phyloP scores from a whole-genome alignment of 2,113 vertebrate species.

The Apteryx owenii region DNA sequence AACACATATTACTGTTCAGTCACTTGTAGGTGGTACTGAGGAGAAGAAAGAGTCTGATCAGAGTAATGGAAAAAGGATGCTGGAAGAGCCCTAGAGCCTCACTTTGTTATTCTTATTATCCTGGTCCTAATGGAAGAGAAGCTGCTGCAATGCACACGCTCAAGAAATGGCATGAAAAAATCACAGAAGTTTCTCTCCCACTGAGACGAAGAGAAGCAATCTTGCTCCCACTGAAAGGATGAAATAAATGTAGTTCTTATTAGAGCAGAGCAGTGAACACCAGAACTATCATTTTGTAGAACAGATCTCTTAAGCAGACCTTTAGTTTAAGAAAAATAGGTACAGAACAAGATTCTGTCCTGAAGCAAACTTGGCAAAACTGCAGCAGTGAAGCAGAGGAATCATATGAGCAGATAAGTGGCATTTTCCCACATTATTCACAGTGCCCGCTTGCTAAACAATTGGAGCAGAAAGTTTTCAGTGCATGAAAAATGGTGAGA shows the following conservation, averaged over 20 bases:
- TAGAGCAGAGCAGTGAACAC: slow-evolving; percentile 19
- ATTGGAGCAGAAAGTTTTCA: slow-evolving; percentile 46
- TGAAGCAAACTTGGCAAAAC: slow-evolving; percentile 9
- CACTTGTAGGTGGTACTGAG: neutral
- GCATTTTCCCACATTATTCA: slow-evolving; percentile 50
- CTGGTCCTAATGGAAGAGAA: neutral
- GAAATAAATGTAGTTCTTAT: slow-evolving; percentile 34
- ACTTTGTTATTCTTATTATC: neutral
- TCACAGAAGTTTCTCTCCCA: slow-evolving; percentile 3
- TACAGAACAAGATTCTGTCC: slow-evolving; percentile 25
- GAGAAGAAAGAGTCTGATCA: neutral
- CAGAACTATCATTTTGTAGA: slow-evolving; percentile 5
- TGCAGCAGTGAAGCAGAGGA: neutral
- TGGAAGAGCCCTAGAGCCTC: neutral
- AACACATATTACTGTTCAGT: neutral
- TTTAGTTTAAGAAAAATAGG: slow-evolving; percentile 53
- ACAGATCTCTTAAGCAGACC: neutral
- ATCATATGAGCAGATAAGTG: slow-evolving; percentile 39
- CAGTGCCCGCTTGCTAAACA: slow-evolving; percentile 40
- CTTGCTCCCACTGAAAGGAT: slow-evolving; percentile 26
- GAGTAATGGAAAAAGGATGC: neutral
- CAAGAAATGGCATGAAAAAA: neutral
- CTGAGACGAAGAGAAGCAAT: slow-evolving; percentile 37
- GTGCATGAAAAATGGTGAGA: slow-evolving; percentile 42
- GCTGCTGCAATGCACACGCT: neutral